Conservation (phyloP, 1,140 invertebrate species). For the Zaprionus lachaisei region DNA sequence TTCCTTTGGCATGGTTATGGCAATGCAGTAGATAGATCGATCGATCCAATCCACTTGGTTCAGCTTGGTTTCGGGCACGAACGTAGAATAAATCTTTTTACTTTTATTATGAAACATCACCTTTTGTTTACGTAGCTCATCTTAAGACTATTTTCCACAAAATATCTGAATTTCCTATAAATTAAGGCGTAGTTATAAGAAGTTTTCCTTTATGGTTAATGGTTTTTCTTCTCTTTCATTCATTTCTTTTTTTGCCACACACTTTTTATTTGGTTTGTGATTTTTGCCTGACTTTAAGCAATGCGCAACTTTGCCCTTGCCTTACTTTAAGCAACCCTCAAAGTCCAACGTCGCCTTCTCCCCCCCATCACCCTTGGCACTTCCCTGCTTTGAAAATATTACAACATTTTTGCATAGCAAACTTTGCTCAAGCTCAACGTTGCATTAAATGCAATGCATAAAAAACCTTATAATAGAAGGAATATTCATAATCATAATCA, state of each 20-base stretch:
- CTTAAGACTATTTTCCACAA: slow-evolving; percentile 1
- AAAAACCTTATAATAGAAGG: slow-evolving; percentile 56
- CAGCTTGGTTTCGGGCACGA: slow-evolving; percentile 31
- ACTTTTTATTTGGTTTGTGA: slow-evolving; percentile 28
- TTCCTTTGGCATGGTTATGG: slow-evolving; percentile 73
- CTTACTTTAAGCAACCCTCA: slow-evolving; percentile 15
- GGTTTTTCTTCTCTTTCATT: slow-evolving; percentile 12
- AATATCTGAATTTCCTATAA: slow-evolving; percentile 18
- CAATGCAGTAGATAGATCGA: slow-evolving; percentile 20
- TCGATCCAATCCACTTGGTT: background rate
- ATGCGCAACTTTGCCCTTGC: slow-evolving; percentile 23
- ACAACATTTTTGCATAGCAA: slow-evolving; percentile 30
- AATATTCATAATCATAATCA: slow-evolving; percentile 62
- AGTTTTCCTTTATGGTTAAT: slow-evolving; percentile 47
- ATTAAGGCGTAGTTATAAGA: slow-evolving; percentile 5
- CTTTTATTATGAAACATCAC: background rate
- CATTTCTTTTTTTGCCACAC: slow-evolving; percentile 14
- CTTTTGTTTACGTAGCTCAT: slow-evolving; percentile 32
- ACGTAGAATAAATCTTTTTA: background rate
- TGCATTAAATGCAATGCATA: slow-evolving; percentile 63
- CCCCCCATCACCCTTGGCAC: background rate
- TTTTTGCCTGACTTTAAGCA: slow-evolving; percentile 29
- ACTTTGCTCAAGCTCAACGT: slow-evolving; percentile 50
- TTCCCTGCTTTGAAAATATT: slow-evolving; percentile 22
- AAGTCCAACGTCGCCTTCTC: background rate